phyloP scores from a whole-genome alignment of 2,888 invertebrate species.

The Hyles lineata region DNA sequence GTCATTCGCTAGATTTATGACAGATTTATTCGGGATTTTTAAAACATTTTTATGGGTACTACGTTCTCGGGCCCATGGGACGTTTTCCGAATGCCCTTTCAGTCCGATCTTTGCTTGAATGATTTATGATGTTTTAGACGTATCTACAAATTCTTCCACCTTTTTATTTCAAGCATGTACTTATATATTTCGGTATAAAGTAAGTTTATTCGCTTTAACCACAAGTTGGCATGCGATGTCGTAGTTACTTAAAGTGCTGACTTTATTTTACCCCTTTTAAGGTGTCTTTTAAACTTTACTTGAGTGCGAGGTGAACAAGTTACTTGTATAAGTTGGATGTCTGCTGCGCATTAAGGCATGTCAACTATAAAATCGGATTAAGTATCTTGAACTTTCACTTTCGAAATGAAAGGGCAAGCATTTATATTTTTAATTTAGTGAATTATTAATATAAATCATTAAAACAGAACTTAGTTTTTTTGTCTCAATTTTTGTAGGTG shows the following conservation, averaged over 20 bases:
- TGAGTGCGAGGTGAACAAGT: background rate
- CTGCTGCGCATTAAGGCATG: background rate
- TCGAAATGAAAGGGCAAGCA: background rate
- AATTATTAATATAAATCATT: too few relatives aligned
- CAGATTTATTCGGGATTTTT: constrained; percentile 14
- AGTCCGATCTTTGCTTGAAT: constrained; percentile 27
- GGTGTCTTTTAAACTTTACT: constrained; percentile 1
- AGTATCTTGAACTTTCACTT: background rate
- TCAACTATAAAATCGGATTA: constrained; percentile 2
- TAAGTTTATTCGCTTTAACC: constrained; percentile 1
- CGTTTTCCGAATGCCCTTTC: constrained; percentile 13
- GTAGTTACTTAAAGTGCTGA: background rate
- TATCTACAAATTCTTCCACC: background rate
- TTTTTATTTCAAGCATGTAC: background rate
- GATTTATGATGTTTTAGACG: constrained; percentile 16
- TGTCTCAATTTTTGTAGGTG: too few relatives aligned
- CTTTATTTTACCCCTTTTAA: background rate
- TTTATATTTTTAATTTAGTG: too few relatives aligned
- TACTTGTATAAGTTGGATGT: constrained; percentile 3
- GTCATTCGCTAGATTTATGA: constrained; percentile 26
- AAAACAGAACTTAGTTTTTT: too few relatives aligned
- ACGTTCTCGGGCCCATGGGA: constrained; percentile 33
- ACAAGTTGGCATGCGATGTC: background rate
- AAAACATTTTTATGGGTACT: constrained; percentile 38
- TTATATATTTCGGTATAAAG: background rate